phyloP scores from a whole-genome alignment of 2,797 vertebrate species.

The Paratrypauchen microcephalus region DNA sequence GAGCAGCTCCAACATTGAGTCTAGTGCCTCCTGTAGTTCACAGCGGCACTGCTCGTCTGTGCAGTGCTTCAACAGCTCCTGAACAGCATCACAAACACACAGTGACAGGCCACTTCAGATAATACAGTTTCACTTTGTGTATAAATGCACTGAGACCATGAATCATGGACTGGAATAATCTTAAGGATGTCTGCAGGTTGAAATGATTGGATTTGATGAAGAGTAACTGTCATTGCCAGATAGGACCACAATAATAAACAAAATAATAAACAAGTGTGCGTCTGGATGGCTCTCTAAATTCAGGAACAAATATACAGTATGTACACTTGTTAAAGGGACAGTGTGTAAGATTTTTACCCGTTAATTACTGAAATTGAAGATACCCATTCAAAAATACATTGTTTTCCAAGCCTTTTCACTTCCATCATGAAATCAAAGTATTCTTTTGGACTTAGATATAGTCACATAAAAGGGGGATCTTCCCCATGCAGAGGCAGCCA shows the following conservation, averaged over 20 bases:
- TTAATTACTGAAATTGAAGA: too few species aligned
- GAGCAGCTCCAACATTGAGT: conserved; percentile 91
- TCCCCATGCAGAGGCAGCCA: too few species aligned
- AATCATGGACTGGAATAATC: conserved; percentile 13
- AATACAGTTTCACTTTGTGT: conserved; percentile 13
- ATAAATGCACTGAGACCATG: background rate
- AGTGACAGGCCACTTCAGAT: conserved; percentile 24
- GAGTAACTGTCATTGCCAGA: background rate
- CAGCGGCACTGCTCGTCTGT: conserved; percentile 78
- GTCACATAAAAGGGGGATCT: too few species aligned
- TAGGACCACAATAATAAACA: background rate
- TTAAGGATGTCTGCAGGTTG: conserved; percentile 14
- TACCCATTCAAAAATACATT: too few species aligned
- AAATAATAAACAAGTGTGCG: background rate
- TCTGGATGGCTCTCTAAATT: background rate
- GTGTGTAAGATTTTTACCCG: too few species aligned
- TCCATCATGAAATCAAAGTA: too few species aligned
- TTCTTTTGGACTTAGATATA: too few species aligned
- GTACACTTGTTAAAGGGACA: too few species aligned
- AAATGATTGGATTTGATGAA: conserved; percentile 16
- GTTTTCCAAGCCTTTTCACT: too few species aligned
- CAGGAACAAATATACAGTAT: background rate
- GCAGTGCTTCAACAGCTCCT: conserved; percentile 94
- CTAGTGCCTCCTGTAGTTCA: conserved; percentile 90
- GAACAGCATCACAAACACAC: conserved; percentile 31